phyloP scores from a whole-genome alignment of 1,140 invertebrate genomes.

The Cydia fagiglandana region DNA sequence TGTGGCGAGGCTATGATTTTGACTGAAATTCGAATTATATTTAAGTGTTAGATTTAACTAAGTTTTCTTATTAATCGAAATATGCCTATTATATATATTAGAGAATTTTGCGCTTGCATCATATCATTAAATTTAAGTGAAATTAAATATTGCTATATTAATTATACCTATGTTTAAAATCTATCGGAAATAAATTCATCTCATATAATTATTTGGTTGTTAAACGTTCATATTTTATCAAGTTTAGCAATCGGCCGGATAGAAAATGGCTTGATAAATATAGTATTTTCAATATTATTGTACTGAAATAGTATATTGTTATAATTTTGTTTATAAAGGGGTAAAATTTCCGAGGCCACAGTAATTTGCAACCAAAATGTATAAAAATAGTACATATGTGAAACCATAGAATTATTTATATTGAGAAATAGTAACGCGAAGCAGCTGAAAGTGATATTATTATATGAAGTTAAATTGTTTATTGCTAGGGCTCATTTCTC shows the following conservation, averaged over 20 bases:
- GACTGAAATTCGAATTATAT: slow-evolving; percentile 18
- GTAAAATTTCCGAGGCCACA: background rate
- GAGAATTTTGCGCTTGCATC: slow-evolving; percentile 61
- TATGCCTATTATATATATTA: slow-evolving; percentile 20
- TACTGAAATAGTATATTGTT: slow-evolving; percentile 13
- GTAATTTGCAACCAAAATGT: slow-evolving; percentile 1
- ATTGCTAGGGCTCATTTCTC: background rate
- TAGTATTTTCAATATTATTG: slow-evolving; percentile 36
- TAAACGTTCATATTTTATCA: slow-evolving; percentile 54
- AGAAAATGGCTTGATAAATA: slow-evolving; percentile 47
- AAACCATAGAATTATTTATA: slow-evolving; percentile 3
- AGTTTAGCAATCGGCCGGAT: slow-evolving; percentile 49
- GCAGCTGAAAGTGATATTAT: slow-evolving; percentile 20
- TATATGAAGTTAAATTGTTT: slow-evolving; percentile 19
- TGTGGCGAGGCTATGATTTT: background rate
- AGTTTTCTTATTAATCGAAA: slow-evolving; percentile 1
- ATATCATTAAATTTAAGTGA: slow-evolving; percentile 74
- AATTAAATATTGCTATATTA: slow-evolving; percentile 37
- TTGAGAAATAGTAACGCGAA: background rate
- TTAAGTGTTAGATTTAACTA: slow-evolving; percentile 12
- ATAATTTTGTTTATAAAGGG: background rate
- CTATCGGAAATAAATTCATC: slow-evolving; percentile 35
- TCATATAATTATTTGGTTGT: slow-evolving; percentile 48
- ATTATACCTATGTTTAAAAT: slow-evolving; percentile 39
- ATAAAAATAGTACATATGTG: slow-evolving; percentile 10